These are phyloP conservation scores for Pristionchus japonicus DNA, from an alignment of 2,888 invertebrate genomes.

Conservation along the genomic window DNA sequence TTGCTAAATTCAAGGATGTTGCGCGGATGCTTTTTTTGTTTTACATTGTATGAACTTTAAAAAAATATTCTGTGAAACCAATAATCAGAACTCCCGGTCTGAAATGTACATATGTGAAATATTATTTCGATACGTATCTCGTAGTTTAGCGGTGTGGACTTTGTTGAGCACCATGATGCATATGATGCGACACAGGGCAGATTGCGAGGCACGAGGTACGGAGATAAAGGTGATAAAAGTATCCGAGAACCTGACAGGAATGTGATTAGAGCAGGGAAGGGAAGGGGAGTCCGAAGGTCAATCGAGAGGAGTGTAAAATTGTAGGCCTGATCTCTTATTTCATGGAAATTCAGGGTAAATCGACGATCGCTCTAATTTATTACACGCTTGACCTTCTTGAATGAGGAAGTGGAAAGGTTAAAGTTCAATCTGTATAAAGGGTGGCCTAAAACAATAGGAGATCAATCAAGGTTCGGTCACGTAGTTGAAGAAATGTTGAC, in stretches of 20 bases:
- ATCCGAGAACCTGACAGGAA: background rate
- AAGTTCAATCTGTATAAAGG: background rate
- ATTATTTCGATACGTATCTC: too few species aligned
- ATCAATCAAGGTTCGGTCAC: background rate
- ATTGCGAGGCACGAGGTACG: background rate
- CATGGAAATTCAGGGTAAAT: too few species aligned
- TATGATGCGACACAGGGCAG: background rate
- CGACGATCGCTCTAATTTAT: too few species aligned
- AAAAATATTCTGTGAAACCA: too few species aligned
- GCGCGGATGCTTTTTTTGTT: too few species aligned
- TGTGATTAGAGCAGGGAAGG: background rate
- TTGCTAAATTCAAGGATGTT: too few species aligned
- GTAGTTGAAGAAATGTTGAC: background rate
- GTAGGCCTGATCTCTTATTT: background rate
- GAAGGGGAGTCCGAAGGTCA: background rate
- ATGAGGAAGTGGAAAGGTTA: background rate
- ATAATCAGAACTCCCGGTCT: too few species aligned
- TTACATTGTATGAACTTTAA: too few species aligned
- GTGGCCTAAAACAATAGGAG: background rate
- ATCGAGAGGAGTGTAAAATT: background rate
- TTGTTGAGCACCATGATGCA: background rate
- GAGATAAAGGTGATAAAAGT: background rate
- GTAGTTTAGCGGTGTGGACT: slow-evolving; percentile 19
- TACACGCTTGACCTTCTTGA: too few species aligned
- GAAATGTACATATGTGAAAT: background rate